Evolutionary conservation across 2,888 invertebrate genomes (phyloP).

Genomic region (Drosophila paracracens): DNA sequence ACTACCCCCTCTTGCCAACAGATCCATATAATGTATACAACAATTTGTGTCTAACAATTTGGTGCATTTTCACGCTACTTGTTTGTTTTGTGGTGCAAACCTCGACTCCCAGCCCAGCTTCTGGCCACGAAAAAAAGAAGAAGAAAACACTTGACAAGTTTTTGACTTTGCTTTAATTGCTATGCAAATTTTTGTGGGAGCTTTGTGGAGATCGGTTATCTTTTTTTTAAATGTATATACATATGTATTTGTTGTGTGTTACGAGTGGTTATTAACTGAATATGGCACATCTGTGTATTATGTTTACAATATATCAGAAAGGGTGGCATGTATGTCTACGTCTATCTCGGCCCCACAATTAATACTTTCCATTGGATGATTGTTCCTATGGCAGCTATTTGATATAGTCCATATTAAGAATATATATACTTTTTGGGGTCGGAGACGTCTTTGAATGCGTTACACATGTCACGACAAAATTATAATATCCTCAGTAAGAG

Average conservation of each 20-base stretch:
- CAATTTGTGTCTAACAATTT: constrained; percentile 75
- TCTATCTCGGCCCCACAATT: not conserved
- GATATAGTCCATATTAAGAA: not conserved
- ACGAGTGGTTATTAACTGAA: not conserved
- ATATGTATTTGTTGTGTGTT: not conserved
- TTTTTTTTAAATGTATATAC: not conserved
- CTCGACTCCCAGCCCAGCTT: not conserved
- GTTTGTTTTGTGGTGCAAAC: constrained; percentile 52
- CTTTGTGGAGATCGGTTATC: constrained; percentile 5
- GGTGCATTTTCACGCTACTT: constrained; percentile 78
- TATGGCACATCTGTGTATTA: not conserved
- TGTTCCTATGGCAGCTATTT: not conserved
- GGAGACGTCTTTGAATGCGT: too few relatives aligned
- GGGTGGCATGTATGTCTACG: not conserved
- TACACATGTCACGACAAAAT: too few relatives aligned
- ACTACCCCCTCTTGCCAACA: not conserved
- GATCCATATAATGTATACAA: constrained; percentile 75
- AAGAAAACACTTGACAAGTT: constrained; percentile 65
- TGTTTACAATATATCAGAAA: not conserved
- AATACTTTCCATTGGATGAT: not conserved
- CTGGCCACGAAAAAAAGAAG: not conserved
- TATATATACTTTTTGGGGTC: not conserved
- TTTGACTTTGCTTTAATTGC: constrained; percentile 67
- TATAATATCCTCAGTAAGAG: too few relatives aligned
- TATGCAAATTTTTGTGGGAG: constrained; percentile 62